Conservation (phyloP, 2,888 invertebrate genomes). For the Eupithecia centaureata region DNA sequence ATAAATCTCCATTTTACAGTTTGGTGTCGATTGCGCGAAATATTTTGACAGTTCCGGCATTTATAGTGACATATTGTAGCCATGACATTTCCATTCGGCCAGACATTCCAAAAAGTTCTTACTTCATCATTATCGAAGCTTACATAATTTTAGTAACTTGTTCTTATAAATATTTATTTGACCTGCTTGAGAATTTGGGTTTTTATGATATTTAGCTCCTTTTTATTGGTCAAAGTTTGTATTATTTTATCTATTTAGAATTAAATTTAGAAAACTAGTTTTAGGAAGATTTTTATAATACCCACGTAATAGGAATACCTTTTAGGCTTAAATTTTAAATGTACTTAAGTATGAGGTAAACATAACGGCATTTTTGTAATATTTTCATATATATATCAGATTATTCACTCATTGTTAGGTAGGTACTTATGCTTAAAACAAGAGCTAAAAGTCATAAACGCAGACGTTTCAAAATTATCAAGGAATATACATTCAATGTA, state of each 20-base stretch:
- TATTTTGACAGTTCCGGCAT: conserved; percentile 48
- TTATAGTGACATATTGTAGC: conserved; percentile 42
- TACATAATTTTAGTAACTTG: conserved; percentile 31
- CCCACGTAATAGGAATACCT: neutral
- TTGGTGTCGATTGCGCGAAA: conserved; percentile 26
- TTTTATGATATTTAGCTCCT: conserved; percentile 18
- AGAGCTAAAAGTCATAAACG: neutral
- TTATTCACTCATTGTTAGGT: neutral
- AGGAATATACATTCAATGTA: neutral
- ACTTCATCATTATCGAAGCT: conserved; percentile 24
- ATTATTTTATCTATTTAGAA: neutral
- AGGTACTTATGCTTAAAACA: too few relatives aligned
- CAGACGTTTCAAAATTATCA: neutral
- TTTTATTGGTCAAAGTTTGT: neutral
- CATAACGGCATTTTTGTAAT: neutral
- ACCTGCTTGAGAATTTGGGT: conserved; percentile 25
- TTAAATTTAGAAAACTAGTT: conserved; percentile 1
- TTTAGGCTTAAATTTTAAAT: neutral
- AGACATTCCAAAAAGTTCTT: conserved; percentile 29
- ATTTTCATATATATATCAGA: neutral
- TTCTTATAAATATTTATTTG: conserved; percentile 31
- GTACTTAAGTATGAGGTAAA: neutral
- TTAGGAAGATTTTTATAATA: neutral
- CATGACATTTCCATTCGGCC: conserved; percentile 50
- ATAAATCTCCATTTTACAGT: conserved; percentile 7